Evolutionary conservation across 2,113 vertebrate species (phyloP), one percentile per base, ranked within the genome.

Genomic region (Glaucidium brasilianum): DNA sequence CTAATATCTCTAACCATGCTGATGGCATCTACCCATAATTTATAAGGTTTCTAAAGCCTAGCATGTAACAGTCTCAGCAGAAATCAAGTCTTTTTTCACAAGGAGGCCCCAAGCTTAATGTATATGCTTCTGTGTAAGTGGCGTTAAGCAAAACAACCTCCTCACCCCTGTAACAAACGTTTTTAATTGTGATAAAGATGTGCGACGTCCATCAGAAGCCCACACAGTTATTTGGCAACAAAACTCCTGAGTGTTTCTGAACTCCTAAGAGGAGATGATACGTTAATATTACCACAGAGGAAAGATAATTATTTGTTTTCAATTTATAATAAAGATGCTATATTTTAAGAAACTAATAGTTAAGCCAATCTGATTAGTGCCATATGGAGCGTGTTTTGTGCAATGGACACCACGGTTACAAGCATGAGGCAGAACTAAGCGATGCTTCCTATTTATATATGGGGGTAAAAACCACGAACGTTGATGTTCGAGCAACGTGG

Each of bases 271-370:
- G 87, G 95, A 78, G 82, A 90, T 26, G 32, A 63, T 94, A 91
- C 74, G 83, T 53, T 74, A 97, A 88, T 90, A 88, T 66, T 96
- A 55, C 55, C 83, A 67, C 27, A 76, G 83, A 94, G 55, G 32
- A 96, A 87, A 95, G 90, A 91, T 94, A 67, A 56, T 64, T 88
- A 45, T 80, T 79, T 86, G 82, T 63, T 87, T 72, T 75, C 35
- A 64, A 88, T 83, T 94, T 94, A 47, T 83, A 93, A 97, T 75
- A 96, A 97, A 94, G 89, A 97, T 82, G 88, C 4, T 96, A n/a
- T 97, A 97, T 97, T 98, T 98, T 97, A 96, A 96, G 97, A 91
- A 93, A 97, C 78, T 96, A 92, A 96, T 97, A 96, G 87, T 63
- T 88, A 95, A 97, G 85, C 69, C 94, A 92, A 81, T 96, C 92